Conservation (phyloP, 92 coral and sea anemone genomes). For the Muricea muricata region DNA sequence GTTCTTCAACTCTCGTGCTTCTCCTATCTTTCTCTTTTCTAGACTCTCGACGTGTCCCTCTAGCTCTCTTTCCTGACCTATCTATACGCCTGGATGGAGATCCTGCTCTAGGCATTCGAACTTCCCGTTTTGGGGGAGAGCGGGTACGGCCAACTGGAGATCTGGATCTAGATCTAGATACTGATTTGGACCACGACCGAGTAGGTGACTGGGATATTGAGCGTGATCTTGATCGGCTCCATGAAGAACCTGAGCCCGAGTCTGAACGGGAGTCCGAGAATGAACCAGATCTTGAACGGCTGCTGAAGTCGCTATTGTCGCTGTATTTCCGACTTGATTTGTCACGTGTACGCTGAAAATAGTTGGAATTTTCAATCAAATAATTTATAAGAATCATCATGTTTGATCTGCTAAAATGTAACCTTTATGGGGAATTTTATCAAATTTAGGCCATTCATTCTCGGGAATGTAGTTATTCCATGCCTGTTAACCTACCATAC, state of each 20-base stretch:
- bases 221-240: constrained; percentile 18
- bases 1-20: constrained; percentile 30
- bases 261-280: constrained; percentile 30
- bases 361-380: neutral
- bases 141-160: constrained; percentile 56
- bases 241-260: constrained; percentile 11
- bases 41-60: constrained; percentile 30
- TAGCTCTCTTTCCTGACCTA: neutral
- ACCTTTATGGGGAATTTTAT: too few species aligned
- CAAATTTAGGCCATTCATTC: too few species aligned
- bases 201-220: neutral
- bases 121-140: constrained; percentile 55
- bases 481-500: too few species aligned
- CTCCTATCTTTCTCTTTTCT: constrained; percentile 14
- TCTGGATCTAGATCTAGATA: constrained; percentile 82
- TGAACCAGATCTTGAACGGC: constrained; percentile 31
- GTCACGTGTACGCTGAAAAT: constrained; percentile 15
- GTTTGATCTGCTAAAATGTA: neutral
- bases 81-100: constrained; percentile 49
- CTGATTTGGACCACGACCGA: constrained; percentile 89
- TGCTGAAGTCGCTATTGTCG: constrained; percentile 19
- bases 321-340: neutral
- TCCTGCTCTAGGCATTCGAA: constrained; percentile 43
- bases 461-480: too few species aligned
- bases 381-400: neutral